Evolutionary conservation across 2,113 vertebrate species (phyloP).

Genomic region (Plecotus auritus): DNA sequence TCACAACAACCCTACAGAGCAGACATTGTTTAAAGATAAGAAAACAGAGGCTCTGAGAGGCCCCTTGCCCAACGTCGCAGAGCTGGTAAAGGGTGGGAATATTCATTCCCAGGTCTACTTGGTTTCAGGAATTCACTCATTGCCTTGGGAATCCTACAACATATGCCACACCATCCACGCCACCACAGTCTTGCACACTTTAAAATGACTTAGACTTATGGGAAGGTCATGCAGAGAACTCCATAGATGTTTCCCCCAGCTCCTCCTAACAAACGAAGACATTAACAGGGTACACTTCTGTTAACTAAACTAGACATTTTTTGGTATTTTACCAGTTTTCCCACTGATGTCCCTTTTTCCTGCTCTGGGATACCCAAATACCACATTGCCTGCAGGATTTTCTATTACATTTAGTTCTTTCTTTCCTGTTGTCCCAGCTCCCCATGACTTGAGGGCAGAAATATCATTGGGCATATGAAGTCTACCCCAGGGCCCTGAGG

Average conservation of each 20-base stretch:
- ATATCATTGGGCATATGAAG: background rate
- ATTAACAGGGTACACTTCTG: background rate
- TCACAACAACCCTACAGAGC: rapidly evolving
- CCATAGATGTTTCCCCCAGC: rapidly evolving
- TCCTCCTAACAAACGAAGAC: background rate
- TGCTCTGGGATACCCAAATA: background rate
- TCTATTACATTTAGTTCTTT: too few species aligned
- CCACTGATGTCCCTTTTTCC: background rate
- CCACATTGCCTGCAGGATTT: rapidly evolving
- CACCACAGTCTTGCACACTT: background rate
- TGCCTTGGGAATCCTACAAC: rapidly evolving
- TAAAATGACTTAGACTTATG: background rate
- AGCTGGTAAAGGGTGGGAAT: background rate
- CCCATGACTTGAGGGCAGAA: background rate
- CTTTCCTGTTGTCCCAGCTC: background rate
- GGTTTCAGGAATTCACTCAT: rapidly evolving
- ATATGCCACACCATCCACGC: rapidly evolving
- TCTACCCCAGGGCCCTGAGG: background rate
- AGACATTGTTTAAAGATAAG: background rate
- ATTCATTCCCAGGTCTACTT: background rate
- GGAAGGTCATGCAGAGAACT: background rate
- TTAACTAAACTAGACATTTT: background rate
- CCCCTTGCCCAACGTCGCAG: background rate
- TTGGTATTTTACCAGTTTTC: background rate
- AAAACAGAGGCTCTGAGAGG: background rate